A percentile compares a stretch with the other conserved stretches of the same genome.
Evolutionary conservation across 2,888 invertebrate species (phyloP).

Genomic region (Trichogramma dendrolimi): DNA sequence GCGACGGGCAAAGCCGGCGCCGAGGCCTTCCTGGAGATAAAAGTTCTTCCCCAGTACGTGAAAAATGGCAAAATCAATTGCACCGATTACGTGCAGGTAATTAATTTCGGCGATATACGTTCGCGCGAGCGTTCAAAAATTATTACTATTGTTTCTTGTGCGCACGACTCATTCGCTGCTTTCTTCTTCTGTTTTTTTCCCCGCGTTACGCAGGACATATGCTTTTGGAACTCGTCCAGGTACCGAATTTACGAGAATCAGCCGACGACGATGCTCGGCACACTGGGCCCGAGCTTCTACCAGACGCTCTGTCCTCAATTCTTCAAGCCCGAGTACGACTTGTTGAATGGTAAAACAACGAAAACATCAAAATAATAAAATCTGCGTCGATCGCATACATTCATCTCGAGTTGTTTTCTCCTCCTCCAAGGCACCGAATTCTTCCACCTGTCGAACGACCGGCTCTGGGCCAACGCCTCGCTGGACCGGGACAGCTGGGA

Average conservation of each 20-base stretch:
- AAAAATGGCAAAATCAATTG: conserved; percentile 39
- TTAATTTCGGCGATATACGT: neutral
- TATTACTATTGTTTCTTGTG: neutral
- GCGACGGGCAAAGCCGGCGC: conserved; percentile 25
- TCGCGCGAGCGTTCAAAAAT: neutral
- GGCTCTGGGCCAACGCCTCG: conserved; percentile 49
- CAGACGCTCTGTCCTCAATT: conserved; percentile 55
- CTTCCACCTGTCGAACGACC: conserved; percentile 49
- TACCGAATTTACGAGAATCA: conserved; percentile 49
- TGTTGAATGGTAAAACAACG: conserved; percentile 49
- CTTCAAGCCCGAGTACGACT: conserved; percentile 52
- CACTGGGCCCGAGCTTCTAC: conserved; percentile 51
- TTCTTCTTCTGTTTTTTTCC: neutral
- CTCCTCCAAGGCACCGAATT: conserved; percentile 44
- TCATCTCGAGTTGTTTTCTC: no score
- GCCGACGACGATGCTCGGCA: conserved; percentile 48
- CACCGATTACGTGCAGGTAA: conserved; percentile 43
- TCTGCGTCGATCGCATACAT: neutral
- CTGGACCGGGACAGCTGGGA: conserved; percentile 52
- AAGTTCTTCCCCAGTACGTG: conserved; percentile 34
- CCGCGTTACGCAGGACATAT: conserved; percentile 43
- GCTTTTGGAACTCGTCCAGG: conserved; percentile 45
- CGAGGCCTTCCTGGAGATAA: conserved; percentile 44
- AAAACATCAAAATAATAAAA: neutral
- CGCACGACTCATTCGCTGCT: neutral